Conservation (phyloP, 2,888 invertebrate genomes). For the Dione vanillae region DNA sequence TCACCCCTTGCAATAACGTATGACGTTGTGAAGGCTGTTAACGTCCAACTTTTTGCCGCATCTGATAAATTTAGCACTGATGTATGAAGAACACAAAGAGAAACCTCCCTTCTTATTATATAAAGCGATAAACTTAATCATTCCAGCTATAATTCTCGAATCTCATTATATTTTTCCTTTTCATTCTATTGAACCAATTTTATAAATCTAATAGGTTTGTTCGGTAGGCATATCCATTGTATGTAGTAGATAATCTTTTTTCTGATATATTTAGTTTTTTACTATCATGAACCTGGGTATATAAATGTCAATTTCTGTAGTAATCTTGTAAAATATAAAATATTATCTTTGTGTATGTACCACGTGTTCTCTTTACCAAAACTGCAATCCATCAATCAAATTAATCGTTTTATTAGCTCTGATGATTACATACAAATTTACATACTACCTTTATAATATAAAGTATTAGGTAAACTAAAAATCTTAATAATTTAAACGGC, state of each 20-base stretch:
- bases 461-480: slow-evolving; percentile 55
- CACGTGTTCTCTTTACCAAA: not conserved
- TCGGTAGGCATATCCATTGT: not conserved
- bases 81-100: slow-evolving; percentile 62
- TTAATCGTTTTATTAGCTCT: slow-evolving; percentile 42
- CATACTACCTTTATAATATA: slow-evolving; percentile 42
- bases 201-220: slow-evolving; percentile 29
- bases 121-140: slow-evolving; percentile 51
- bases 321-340: not conserved
- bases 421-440: slow-evolving; percentile 61
- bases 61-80: slow-evolving; percentile 70
- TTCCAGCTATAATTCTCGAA: slow-evolving; percentile 41
- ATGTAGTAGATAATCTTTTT: slow-evolving; percentile 6
- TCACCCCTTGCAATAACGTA: slow-evolving; percentile 43
- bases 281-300: not conserved
- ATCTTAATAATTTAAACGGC: slow-evolving; percentile 69
- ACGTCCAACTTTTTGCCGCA: slow-evolving; percentile 61
- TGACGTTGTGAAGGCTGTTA: slow-evolving; percentile 51
- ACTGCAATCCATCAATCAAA: slow-evolving; percentile 1
- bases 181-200: slow-evolving; percentile 39
- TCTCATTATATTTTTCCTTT: slow-evolving; percentile 44
- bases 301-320: not conserved
- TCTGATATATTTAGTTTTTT: not conserved
- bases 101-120: slow-evolving; percentile 57
- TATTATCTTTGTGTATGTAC: not conserved